These are phyloP conservation scores for Ephialtes manifestator DNA, from an alignment of 2,888 invertebrate species.

Conservation along the genomic window DNA sequence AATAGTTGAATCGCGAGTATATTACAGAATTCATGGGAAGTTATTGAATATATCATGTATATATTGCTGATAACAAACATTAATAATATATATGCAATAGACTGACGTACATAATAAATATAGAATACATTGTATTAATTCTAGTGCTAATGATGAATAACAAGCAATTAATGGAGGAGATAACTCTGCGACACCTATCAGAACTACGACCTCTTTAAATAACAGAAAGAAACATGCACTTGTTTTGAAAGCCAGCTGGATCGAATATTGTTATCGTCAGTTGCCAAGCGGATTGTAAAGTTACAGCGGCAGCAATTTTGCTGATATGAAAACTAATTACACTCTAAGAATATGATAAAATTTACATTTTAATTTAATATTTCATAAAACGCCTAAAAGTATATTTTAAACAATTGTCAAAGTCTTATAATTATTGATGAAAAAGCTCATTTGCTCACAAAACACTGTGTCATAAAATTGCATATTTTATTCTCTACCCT, in stretches of 20 bases:
- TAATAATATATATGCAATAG: not conserved
- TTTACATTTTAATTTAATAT: too few relatives aligned
- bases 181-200: not conserved
- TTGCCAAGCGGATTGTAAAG: conserved; percentile 6
- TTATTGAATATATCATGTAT: not conserved
- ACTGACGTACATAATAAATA: not conserved
- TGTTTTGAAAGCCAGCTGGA: not conserved
- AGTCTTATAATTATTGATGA: not conserved
- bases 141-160: conserved; percentile 20
- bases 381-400: not conserved
- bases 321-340: not conserved
- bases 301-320: not conserved
- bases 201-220: conserved; percentile 14
- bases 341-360: not conserved
- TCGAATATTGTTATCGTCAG: not conserved
- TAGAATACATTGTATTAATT: conserved; percentile 9
- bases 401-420: not conserved
- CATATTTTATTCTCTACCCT: too few relatives aligned
- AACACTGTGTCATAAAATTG: too few relatives aligned
- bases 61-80: not conserved
- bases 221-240: not conserved
- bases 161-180: conserved; percentile 24
- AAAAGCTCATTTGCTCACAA: too few relatives aligned
- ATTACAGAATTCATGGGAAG: too few relatives aligned
- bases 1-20: not conserved